Percentiles rank a stretch among this genome's conserved stretches.
These are phyloP conservation scores for Falco naumanni DNA, from an alignment of 2,797 vertebrate species.

Conservation along the genomic window DNA sequence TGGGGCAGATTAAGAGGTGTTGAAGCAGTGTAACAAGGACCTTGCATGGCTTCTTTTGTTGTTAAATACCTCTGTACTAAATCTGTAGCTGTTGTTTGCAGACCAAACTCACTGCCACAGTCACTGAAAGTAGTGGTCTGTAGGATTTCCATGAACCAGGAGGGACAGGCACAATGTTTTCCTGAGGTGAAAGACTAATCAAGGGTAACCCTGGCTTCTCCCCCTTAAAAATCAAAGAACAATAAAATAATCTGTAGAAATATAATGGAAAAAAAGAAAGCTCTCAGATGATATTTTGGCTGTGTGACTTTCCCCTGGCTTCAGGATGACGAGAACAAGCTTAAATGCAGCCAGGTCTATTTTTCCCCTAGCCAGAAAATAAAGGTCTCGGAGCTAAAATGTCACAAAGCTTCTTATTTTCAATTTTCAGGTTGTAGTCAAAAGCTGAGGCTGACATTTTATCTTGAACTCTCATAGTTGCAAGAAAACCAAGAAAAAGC, in stretches of 20 bases:
- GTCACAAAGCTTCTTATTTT: constrained; percentile 78
- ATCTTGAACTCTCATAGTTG: constrained; percentile 49
- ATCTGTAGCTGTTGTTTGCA: background rate
- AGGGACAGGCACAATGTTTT: background rate
- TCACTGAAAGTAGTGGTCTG: background rate
- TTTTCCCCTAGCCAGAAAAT: constrained; percentile 68
- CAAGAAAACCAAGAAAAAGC: constrained; percentile 70
- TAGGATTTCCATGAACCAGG: background rate
- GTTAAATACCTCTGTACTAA: background rate
- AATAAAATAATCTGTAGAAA: constrained; percentile 62
- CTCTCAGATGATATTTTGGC: constrained; percentile 72
- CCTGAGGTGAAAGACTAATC: constrained; percentile 13
- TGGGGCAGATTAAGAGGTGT: background rate
- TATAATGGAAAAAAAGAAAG: background rate
- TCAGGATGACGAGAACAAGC: constrained; percentile 65
- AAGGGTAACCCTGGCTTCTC: constrained; percentile 14
- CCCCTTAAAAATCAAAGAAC: constrained; percentile 56
- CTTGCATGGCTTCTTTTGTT: background rate
- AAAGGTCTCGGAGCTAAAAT: constrained; percentile 79
- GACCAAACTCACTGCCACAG: background rate
- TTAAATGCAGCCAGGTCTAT: constrained; percentile 53
- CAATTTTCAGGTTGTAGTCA: constrained; percentile 69
- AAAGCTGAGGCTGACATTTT: constrained; percentile 73
- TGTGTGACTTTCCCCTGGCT: constrained; percentile 53
- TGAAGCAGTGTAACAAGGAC: background rate